Conservation (phyloP, 2,888 invertebrate species). For the Dyspetes luteomarginatus region DNA sequence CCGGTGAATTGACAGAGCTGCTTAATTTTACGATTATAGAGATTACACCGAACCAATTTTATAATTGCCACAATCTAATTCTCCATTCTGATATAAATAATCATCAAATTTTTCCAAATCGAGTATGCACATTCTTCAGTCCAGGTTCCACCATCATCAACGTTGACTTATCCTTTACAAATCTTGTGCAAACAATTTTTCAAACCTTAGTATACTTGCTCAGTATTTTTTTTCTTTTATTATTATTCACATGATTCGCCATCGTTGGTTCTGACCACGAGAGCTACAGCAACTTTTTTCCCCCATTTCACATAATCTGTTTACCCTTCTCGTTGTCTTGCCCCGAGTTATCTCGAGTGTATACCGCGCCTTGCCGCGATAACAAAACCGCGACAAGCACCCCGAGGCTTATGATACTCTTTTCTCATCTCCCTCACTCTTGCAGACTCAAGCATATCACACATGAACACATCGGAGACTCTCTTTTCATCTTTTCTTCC, state of each 20-base stretch:
- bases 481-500: constrained; percentile 36
- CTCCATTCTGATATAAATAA: no score
- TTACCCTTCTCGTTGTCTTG: constrained; percentile 19
- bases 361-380: constrained; percentile 21
- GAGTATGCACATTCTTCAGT: no score
- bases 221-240: not conserved
- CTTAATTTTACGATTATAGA: no score
- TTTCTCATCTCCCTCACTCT: not conserved
- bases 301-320: constrained; percentile 25
- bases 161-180: no score
- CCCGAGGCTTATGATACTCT: constrained; percentile 5
- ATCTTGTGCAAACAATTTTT: no score
- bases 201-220: no score
- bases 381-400: constrained; percentile 51
- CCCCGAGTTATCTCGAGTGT: constrained; percentile 39
- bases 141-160: no score
- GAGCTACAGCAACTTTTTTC: not conserved
- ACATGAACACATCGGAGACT: constrained; percentile 2
- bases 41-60: no score
- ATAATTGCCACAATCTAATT: no score
- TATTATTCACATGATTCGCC: not conserved
- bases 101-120: no score
- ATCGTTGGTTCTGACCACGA: not conserved
- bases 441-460: constrained; percentile 10
- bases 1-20: no score